These are phyloP conservation scores for Heliconius erato DNA, from an alignment of 2,888 invertebrate genomes.

Conservation along the genomic window DNA sequence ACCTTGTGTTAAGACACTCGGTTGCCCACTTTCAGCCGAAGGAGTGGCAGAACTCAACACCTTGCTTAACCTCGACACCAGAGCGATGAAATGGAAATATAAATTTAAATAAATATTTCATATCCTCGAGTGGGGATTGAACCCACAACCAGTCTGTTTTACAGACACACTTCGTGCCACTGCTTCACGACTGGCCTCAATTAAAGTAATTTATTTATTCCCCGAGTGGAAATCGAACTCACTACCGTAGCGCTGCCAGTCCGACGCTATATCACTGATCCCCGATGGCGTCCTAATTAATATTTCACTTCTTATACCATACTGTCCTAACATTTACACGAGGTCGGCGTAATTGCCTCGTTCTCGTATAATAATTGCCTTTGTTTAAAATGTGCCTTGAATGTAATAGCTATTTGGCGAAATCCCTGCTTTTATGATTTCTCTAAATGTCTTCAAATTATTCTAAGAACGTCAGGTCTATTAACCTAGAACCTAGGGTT, in stretches of 20 bases:
- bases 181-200: no score
- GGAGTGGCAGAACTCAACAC: no score
- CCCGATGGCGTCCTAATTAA: not conserved
- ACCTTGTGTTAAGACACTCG: no score
- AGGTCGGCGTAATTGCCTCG: constrained; percentile 9
- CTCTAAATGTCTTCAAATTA: not conserved
- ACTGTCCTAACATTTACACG: constrained; percentile 17
- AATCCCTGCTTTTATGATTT: constrained; percentile 29
- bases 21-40: no score
- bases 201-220: not conserved
- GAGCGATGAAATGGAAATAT: no score
- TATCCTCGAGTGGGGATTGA: no score
- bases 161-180: no score
- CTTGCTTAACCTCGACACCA: no score
- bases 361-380: constrained; percentile 23
- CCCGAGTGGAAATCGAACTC: not conserved
- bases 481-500: no score
- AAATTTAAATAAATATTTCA: no score
- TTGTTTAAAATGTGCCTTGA: constrained; percentile 28
- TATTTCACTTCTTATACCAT: constrained; percentile 6
- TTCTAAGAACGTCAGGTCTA: not conserved
- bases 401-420: constrained; percentile 21
- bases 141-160: no score
- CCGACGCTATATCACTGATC: not conserved
- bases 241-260: not conserved